Base-by-base conservation (phyloP, 1,140 invertebrate species). In the Lutraria rhynchaena region DNA sequence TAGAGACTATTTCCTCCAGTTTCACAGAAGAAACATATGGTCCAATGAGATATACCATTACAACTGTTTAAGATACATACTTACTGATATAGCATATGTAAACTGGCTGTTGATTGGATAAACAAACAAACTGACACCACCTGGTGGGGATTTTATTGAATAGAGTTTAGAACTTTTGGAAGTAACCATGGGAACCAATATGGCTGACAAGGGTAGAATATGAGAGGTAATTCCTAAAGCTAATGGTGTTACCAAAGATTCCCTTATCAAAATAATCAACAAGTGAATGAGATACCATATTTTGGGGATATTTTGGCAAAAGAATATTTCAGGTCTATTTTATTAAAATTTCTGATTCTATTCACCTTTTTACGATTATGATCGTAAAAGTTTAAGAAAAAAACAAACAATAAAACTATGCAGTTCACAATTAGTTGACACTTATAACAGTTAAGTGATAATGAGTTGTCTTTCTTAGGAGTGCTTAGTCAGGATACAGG, bases 251-350 rank as follows among this genome's bases (percentile, higher is more conserved):
- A 77, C 61, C 49, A 49, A 77, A 77, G 49, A 51, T 58, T 63
- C 24, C 33, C 44, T 65, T 77, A 58, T 77, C 74, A 77, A 77
- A 77, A 63, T 77, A 65, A 74, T 60, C 71, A 74, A 44, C 71
- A 74, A 46, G 57, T 60, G 55, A 67, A 67, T 67, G 22, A 67
- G 63, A 67, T 67, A 67, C 49, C 41, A 46, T 67, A 67, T n/a
- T n/a, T n/a, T n/a, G n/a, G n/a, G n/a, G n/a, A n/a, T n/a, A n/a
- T n/a, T n/a, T n/a, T n/a, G n/a, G n/a, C n/a, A n/a, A n/a, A n/a
- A n/a, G n/a, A n/a, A n/a, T n/a, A n/a, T n/a, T n/a, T n/a, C n/a
- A n/a, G n/a, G n/a, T n/a, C n/a, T n/a, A n/a, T n/a, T n/a, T n/a
- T n/a, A n/a, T n/a, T n/a, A n/a, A n/a, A n/a, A n/a, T n/a, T n/a